Base-by-base conservation (phyloP, 2,888 invertebrate genomes). In the Ptychoptera contaminata region DNA sequence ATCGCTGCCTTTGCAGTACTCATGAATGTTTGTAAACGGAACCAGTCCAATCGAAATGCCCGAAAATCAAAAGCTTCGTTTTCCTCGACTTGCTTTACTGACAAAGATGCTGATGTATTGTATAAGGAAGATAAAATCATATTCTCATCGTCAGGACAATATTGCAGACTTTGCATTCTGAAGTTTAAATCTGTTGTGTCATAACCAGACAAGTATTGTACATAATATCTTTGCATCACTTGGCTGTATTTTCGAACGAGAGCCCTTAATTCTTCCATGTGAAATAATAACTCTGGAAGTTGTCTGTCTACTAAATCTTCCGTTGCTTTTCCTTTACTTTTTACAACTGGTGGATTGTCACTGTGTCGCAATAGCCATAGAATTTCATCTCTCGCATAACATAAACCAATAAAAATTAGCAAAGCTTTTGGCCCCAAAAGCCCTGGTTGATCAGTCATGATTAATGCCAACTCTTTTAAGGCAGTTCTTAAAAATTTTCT, bases 391-490 rank as follows among this genome's bases (percentile, higher is more conserved):
- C 97, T 75, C 1, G 96, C 84, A 63, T 92, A 84, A 50, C 92
- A 91, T 9, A 99, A 69, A 0, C 90, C 97, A 76, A 97, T 94
- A 60, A 98, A 90, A 51, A 98, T 88, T 57, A 93, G 78, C 46
- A 99, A 71, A 8, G 93, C 91, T 69, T 99, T 98, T 1, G 98
- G 98, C 0, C 98, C 98, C 37, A 99, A 67, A 16, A 99, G 69
- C 1, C 98, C 96, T 3, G 98, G 98, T 62, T 99, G 96, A 67
- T 99, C 98, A 12, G 94, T 90, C 60, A 98, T 77, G 55, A 99
- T 87, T 2, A 94, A 72, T 1, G 90, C 88, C 48, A 99, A 68
- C 65, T 99, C 98, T 60, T 94, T 92, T 15, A 99, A 68, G 2
- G 96, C 91, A 2, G 92, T 90, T 46, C 98, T 77, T 47, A 99